Evolutionary conservation across 2,113 vertebrate species (phyloP).

Genomic region (Cyanocitta stelleri): DNA sequence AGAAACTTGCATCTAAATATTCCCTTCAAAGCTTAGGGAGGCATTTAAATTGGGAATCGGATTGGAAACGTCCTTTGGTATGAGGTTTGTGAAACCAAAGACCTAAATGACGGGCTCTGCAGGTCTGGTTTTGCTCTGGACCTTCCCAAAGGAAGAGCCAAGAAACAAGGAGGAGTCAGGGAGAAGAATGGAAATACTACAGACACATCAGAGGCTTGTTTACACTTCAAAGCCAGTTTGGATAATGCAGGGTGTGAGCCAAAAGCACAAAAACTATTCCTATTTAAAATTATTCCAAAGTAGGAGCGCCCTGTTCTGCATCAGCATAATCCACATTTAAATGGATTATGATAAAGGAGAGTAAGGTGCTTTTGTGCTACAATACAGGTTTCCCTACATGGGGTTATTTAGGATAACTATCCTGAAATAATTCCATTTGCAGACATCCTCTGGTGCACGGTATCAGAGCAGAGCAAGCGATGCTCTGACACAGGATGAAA

Average conservation of each 20-base stretch:
- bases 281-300: constrained; percentile 9
- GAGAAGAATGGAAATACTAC: neutral
- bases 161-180: neutral
- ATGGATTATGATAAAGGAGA: constrained; percentile 17
- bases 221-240: constrained; percentile 49
- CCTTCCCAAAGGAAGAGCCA: constrained; percentile 22
- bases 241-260: constrained; percentile 42
- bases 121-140: constrained; percentile 18
- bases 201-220: constrained; percentile 32
- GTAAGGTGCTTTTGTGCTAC: constrained; percentile 26
- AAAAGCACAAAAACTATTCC: constrained; percentile 18
- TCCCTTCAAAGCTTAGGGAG: neutral
- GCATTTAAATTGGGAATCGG: neutral
- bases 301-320: constrained; percentile 22
- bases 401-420: neutral
- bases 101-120: neutral
- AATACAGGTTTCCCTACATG: constrained; percentile 12
- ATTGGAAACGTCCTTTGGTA: neutral
- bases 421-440: constrained; percentile 7
- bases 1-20: neutral
- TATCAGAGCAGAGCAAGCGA: neutral
- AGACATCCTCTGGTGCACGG: neutral
- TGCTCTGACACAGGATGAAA: neutral
- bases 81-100: neutral
- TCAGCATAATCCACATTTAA: constrained; percentile 12